A percentile compares a stretch with the other conserved stretches of the same genome.
Conservation (phyloP, 2,888 invertebrate species). For the Tuta absoluta region DNA sequence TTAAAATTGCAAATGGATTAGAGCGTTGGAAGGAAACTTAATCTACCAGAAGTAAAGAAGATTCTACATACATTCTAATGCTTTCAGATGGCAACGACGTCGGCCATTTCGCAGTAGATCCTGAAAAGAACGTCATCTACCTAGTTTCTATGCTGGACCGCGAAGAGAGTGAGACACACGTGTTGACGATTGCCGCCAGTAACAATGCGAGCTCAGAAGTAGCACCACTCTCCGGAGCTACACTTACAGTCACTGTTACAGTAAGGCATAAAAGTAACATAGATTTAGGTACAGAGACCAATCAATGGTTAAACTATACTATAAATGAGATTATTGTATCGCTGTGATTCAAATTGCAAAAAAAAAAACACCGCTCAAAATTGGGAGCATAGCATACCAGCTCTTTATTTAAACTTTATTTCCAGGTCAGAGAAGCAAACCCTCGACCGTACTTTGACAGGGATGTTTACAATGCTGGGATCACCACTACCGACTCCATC, state of each 20-base stretch:
- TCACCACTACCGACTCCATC: slow-evolving; percentile 67
- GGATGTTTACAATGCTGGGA: slow-evolving; percentile 75
- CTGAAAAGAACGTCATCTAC: slow-evolving; percentile 55
- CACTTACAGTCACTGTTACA: slow-evolving; percentile 67
- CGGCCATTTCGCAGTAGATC: slow-evolving; percentile 61
- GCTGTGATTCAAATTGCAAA: too few species aligned
- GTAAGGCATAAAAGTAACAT: slow-evolving; percentile 50
- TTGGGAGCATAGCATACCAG: too few species aligned
- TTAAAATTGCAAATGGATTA: too few species aligned
- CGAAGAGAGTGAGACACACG: slow-evolving; percentile 56
- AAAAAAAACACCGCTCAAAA: too few species aligned
- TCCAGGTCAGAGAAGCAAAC: slow-evolving; percentile 82
- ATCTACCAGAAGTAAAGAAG: neutral
- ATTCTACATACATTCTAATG: neutral
- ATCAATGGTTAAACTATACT: too few species aligned
- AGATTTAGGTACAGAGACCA: too few species aligned
- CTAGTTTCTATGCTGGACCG: slow-evolving; percentile 69
- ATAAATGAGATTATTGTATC: too few species aligned
- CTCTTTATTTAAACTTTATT: neutral
- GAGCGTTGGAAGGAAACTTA: too few species aligned
- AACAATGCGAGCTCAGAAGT: slow-evolving; percentile 55
- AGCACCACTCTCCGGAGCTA: slow-evolving; percentile 47
- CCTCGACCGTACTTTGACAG: slow-evolving; percentile 80
- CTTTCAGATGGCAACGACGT: slow-evolving; percentile 57
- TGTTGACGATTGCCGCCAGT: slow-evolving; percentile 74